These are phyloP conservation scores for Paradoxurus hermaphroditus DNA, from an alignment of 2,113 vertebrate genomes.

Conservation along the genomic window DNA sequence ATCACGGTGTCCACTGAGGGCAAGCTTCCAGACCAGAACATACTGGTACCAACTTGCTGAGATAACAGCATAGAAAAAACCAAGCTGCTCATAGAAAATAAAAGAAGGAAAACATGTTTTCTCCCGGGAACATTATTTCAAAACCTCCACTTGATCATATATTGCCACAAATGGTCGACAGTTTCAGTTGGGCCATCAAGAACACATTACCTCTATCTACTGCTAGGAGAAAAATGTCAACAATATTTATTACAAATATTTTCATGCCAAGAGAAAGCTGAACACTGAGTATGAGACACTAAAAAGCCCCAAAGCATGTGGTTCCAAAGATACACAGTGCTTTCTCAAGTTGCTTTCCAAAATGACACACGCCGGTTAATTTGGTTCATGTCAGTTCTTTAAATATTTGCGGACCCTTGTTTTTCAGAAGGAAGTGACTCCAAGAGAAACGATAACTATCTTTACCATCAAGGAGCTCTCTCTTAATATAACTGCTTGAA, in stretches of 20 bases:
- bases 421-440: not conserved
- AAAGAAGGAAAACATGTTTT: not conserved
- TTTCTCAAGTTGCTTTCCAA: not conserved
- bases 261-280: not conserved
- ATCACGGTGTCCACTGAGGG: not conserved
- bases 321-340: not conserved
- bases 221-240: not conserved
- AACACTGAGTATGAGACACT: not conserved
- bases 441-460: not conserved
- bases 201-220: not conserved
- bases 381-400: not conserved
- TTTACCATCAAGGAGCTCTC: not conserved
- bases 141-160: not conserved
- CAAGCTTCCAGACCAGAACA: not conserved
- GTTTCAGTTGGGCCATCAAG: not conserved
- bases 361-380: not conserved
- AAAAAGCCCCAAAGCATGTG: not conserved
- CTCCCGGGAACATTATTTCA: not conserved
- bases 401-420: not conserved
- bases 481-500: not conserved
- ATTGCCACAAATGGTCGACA: not conserved
- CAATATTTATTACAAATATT: conserved; percentile 27
- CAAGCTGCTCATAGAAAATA: not conserved
- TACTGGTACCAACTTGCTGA: not conserved
- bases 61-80: not conserved